phyloP scores from a whole-genome alignment of 2,888 invertebrate species.

The Platerodrilus igneus region DNA sequence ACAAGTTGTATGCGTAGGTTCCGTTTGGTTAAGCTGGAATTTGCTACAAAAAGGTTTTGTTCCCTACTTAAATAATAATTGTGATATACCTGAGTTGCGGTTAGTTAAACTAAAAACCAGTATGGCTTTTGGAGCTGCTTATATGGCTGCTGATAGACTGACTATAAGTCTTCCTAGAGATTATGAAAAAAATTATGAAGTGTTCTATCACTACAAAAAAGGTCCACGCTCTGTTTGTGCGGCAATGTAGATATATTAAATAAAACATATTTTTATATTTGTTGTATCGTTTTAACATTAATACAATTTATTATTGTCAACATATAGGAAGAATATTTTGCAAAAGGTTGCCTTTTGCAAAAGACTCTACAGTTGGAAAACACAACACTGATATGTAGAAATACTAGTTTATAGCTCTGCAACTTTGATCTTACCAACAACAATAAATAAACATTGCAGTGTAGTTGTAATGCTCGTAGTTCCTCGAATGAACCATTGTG shows the following conservation, averaged over 20 bases:
- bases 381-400: constrained; percentile 25
- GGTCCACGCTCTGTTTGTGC: neutral
- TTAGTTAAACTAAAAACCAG: constrained; percentile 68
- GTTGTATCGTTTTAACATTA: neutral
- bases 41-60: constrained; percentile 69
- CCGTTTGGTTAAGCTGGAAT: constrained; percentile 92
- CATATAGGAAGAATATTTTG: neutral
- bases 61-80: constrained; percentile 49
- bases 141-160: constrained; percentile 72
- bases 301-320: neutral
- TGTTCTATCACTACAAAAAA: constrained; percentile 58
- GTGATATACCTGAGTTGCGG: constrained; percentile 53
- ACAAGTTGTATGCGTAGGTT: constrained; percentile 83
- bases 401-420: constrained; percentile 65
- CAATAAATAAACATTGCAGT: constrained; percentile 69
- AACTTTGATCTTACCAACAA: constrained; percentile 68
- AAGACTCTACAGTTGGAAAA: too few relatives aligned
- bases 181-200: constrained; percentile 63
- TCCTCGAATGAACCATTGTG: constrained; percentile 57
- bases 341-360: constrained; percentile 12
- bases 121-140: constrained; percentile 82
- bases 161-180: constrained; percentile 62
- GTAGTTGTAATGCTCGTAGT: constrained; percentile 60
- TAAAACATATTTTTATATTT: neutral
- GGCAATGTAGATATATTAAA: neutral